Base-by-base conservation (phyloP, 2,797 vertebrate species). In the Hyperoplus lanceolatus region DNA sequence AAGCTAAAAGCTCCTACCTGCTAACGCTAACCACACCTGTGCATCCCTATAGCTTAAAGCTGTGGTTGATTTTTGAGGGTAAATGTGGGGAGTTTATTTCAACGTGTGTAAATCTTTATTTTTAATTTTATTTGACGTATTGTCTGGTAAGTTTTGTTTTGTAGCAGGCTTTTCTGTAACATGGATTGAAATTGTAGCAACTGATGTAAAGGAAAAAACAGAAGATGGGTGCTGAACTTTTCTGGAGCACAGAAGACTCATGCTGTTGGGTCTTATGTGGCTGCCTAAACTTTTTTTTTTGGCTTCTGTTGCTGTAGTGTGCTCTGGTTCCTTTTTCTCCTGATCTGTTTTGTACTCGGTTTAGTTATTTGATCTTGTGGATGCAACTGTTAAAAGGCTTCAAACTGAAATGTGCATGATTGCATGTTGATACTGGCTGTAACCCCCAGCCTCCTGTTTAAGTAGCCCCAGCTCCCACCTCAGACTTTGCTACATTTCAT, bases 361-460 rank as follows among this genome's bases (percentile, higher is more conserved):
- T 29, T 85, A 78, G 73, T 73, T 81, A 85, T 83, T 88, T 49
- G 46, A 84, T 84, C 90, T 84, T 92, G 92, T 95, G 92, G 91
- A 93, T 90, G 89, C 85, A 84, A 85, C 76, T 58, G 73, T 87
- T 57, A 83, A 82, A 92, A 91, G 77, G 79, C 85, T 93, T 92
- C 79, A 83, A 83, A 81, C 74, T 88, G 89, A 93, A 87, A 92
- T 78, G 84, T 93, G 95, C 94, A 95, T 95, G 95, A 82, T 85
- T 89, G 94, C 94, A 95, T 95, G 94, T 91, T 92, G 49, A 84
- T 87, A 82, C 90, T 83, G 85, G 75, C 77, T 75, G 71, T 90
- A 79, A 84, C 64, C 77, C 74, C 10, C 29, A 29, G 7, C 5
- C 46, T 60, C 43, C 72, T 46, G 78, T 81, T 29, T 74, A 56